phyloP scores from a whole-genome alignment of 30 jellyfish, hydroid and myxozoan genomes.

The Catostylus mosaicus region DNA sequence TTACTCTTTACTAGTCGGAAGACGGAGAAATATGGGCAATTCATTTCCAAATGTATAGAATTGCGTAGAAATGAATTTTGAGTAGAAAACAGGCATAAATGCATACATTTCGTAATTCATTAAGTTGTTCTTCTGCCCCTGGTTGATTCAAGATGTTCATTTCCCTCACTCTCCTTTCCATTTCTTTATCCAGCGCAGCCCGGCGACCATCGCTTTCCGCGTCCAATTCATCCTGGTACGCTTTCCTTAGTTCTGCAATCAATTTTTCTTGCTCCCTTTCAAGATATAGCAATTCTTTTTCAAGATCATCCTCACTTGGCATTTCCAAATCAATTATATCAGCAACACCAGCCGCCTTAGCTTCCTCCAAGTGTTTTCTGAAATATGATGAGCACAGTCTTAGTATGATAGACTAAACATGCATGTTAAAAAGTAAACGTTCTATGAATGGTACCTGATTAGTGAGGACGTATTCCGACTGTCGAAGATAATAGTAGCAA shows the following conservation, averaged over 20 bases:
- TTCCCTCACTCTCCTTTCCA: conserved; percentile 72
- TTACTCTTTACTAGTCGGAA: no score
- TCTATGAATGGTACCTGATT: no score
- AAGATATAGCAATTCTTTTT: conserved; percentile 63
- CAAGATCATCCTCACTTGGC: conserved; percentile 83
- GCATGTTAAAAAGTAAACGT: no score
- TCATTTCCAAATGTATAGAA: no score
- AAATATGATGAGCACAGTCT: no score
- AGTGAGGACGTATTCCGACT: no score
- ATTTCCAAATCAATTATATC: conserved; percentile 58
- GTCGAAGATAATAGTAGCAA: no score
- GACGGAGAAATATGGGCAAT: no score
- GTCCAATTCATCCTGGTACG: conserved; percentile 80
- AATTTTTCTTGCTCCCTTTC: conserved; percentile 88
- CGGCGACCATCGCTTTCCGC: conserved; percentile 37
- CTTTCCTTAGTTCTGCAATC: conserved; percentile 74
- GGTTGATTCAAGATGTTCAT: conserved; percentile 73
- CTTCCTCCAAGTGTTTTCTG: conserved; percentile 84
- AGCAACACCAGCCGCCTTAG: conserved; percentile 88
- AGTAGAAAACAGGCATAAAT: no score
- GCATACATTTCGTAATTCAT: conserved; percentile 54
- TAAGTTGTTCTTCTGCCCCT: conserved; percentile 71
- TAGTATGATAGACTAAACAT: no score
- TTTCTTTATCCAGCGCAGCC: conserved; percentile 62
- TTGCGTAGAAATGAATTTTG: no score